Percentiles rank a stretch among this genome's conserved stretches.
Evolutionary conservation across 2,888 invertebrate species (phyloP).

Genomic region (Eupsilia transversa): DNA sequence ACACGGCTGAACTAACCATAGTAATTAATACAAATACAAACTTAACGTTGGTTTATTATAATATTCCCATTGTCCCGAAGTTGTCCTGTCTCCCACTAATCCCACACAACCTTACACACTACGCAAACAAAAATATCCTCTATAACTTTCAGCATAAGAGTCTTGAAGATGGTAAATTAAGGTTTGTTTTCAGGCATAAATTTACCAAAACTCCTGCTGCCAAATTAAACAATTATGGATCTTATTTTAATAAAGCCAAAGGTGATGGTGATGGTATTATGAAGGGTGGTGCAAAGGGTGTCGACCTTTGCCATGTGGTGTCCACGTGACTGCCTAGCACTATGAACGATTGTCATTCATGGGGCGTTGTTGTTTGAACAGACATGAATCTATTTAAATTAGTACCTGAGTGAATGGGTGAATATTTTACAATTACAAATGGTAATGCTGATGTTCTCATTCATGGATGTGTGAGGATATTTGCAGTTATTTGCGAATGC

Average conservation of each 20-base stretch:
- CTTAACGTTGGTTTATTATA: conserved; percentile 70
- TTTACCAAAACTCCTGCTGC: neutral
- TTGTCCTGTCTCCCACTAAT: conserved; percentile 59
- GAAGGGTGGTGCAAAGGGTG: conserved; percentile 73
- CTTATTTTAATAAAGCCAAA: neutral
- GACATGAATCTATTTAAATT: conserved; percentile 64
- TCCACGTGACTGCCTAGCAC: conserved; percentile 71
- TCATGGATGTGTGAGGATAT: conserved; percentile 33
- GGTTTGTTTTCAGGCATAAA: conserved; percentile 18
- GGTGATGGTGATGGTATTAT: conserved; percentile 9
- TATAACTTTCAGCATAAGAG: conserved; percentile 10
- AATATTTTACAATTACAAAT: conserved; percentile 54
- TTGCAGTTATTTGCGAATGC: conserved; percentile 24
- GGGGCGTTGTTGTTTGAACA: conserved; percentile 57
- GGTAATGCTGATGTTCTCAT: conserved; percentile 52
- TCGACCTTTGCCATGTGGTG: conserved; percentile 77
- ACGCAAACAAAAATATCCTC: conserved; percentile 1
- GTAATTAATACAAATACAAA: conserved; percentile 68
- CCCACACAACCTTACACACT: neutral
- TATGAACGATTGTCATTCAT: conserved; percentile 72
- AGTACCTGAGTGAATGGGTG: conserved; percentile 55
- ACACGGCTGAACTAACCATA: conserved; percentile 41
- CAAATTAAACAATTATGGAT: conserved; percentile 27
- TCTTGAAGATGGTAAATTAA: conserved; percentile 3
- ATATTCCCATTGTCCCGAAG: conserved; percentile 71